phyloP scores from a whole-genome alignment of 2,888 invertebrate genomes.

The Timandra comae region DNA sequence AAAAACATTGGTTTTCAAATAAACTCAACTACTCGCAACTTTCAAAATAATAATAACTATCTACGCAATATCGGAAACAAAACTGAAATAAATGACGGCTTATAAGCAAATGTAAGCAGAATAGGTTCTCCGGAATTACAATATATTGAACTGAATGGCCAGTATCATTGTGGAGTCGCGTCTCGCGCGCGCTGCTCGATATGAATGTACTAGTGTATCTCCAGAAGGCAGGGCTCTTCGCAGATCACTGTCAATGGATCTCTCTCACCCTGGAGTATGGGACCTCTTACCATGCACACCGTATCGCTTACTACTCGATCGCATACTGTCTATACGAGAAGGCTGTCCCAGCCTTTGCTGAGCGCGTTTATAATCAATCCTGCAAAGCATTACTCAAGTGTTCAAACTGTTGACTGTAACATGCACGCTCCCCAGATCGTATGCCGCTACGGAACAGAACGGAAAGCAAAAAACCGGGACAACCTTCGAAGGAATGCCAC shows the following conservation, averaged over 20 bases:
- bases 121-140: constrained; percentile 76
- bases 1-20: constrained; percentile 73
- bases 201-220: too few species aligned
- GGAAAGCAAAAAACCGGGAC: constrained; percentile 78
- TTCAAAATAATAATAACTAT: constrained; percentile 62
- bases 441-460: constrained; percentile 56
- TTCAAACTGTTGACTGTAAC: constrained; percentile 39
- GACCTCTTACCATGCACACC: constrained; percentile 45
- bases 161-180: constrained; percentile 66
- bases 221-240: background rate
- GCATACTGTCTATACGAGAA: constrained; percentile 46
- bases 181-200: too few species aligned
- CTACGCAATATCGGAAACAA: constrained; percentile 63
- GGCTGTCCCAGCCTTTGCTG: constrained; percentile 69
- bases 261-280: constrained; percentile 17
- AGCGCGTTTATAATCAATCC: constrained; percentile 34
- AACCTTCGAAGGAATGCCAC: constrained; percentile 76
- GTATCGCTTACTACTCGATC: constrained; percentile 41
- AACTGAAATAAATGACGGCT: constrained; percentile 69
- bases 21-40: constrained; percentile 67
- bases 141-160: constrained; percentile 72
- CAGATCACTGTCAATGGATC: too few species aligned
- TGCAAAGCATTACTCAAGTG: constrained; percentile 59
- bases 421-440: constrained; percentile 65
- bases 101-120: constrained; percentile 76